A percentile compares a stretch with the other conserved stretches of the same genome.
phyloP scores from a whole-genome alignment of 2,797 vertebrate genomes.

The Ambastaia sidthimunki region DNA sequence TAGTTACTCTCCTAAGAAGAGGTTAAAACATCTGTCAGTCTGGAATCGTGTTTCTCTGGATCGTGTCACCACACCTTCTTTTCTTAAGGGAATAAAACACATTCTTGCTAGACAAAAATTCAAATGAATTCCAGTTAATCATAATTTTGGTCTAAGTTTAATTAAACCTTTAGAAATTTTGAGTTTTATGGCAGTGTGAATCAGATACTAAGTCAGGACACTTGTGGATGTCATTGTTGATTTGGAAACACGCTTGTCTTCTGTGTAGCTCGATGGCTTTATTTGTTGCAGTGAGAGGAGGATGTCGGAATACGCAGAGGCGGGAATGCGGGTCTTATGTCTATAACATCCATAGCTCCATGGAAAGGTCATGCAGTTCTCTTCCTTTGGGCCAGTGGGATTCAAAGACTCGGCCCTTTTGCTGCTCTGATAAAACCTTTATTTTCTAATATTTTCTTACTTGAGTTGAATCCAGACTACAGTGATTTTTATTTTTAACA shows the following conservation, averaged over 20 bases:
- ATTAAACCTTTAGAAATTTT: conserved; percentile 29
- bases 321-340: conserved; percentile 25
- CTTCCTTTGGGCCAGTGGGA: conserved; percentile 41
- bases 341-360: conserved; percentile 21
- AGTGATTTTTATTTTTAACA: conserved; percentile 7
- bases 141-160: background rate
- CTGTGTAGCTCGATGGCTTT: conserved; percentile 46
- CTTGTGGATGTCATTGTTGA: conserved; percentile 37
- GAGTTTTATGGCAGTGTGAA: conserved; percentile 24
- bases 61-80: conserved; percentile 25
- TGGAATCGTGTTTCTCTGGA: conserved; percentile 46
- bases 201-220: conserved; percentile 10
- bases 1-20: conserved; percentile 57
- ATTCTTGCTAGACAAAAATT: conserved; percentile 1
- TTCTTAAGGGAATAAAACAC: conserved; percentile 38
- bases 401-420: conserved; percentile 42
- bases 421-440: conserved; percentile 53
- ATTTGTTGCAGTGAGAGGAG: conserved; percentile 27
- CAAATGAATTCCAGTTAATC: background rate
- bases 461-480: conserved; percentile 50
- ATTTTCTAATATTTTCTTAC: conserved; percentile 45
- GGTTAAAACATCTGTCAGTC: conserved; percentile 34
- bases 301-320: conserved; percentile 24
- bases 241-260: conserved; percentile 50
- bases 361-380: conserved; percentile 40